These are phyloP conservation scores for Urocitellus parryii DNA, from an alignment of 2,113 vertebrate genomes.

Conservation along the genomic window DNA sequence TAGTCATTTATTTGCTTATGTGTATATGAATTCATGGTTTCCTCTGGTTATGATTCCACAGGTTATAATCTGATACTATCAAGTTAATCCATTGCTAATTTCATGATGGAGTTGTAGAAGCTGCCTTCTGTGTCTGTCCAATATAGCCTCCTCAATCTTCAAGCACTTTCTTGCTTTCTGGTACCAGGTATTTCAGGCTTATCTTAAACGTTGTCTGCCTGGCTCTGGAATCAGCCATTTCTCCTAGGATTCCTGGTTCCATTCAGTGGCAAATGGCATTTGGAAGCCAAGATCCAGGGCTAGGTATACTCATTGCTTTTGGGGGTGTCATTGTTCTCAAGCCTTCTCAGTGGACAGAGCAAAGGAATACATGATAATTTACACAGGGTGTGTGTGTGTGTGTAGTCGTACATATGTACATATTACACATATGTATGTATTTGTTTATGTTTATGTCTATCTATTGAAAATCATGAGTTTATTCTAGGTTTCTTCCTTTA, in stretches of 20 bases:
- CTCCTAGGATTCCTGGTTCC: background rate
- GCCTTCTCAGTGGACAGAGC: background rate
- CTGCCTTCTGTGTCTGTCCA: background rate
- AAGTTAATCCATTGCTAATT: background rate
- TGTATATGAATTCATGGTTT: background rate
- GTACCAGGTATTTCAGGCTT: background rate
- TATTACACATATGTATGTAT: background rate
- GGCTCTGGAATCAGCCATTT: background rate
- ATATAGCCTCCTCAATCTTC: background rate
- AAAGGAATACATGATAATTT: background rate
- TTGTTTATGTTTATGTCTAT: background rate
- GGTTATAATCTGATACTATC: background rate
- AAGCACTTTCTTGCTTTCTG: background rate
- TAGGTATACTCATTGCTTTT: background rate
- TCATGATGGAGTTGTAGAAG: background rate
- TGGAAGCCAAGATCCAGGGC: background rate
- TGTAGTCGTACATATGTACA: background rate
- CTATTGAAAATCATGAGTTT: background rate
- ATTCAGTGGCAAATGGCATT: background rate
- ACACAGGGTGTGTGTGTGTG: background rate
- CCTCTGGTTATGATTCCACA: background rate
- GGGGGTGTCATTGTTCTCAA: background rate
- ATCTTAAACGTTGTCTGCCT: background rate
- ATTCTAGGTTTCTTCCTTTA: background rate
- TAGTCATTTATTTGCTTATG: background rate